phyloP scores from a whole-genome alignment of 2,888 invertebrate species.

The Charanyca ferruginea region DNA sequence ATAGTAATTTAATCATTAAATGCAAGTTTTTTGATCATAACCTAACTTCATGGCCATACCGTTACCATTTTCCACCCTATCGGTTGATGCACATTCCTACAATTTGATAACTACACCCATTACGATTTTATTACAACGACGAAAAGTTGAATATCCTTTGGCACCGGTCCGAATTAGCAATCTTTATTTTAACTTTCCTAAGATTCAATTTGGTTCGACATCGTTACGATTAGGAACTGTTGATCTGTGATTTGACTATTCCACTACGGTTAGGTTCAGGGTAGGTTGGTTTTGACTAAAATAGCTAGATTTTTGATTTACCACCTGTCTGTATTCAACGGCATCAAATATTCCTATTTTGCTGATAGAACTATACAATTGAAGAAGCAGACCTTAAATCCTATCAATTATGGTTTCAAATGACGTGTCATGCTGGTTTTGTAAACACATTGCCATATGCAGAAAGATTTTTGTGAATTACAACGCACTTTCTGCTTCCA shows the following conservation, averaged over 20 bases:
- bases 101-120: constrained; percentile 30
- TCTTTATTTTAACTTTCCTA: not conserved
- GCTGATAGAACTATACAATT: no score
- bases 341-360: no score
- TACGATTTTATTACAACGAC: not conserved
- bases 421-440: no score
- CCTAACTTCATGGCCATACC: constrained; percentile 58
- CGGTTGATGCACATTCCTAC: constrained; percentile 48
- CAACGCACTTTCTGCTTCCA: no score
- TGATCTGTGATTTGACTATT: constrained; percentile 47
- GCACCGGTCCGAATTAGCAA: not conserved
- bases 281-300: no score
- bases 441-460: no score
- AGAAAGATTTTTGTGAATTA: no score
- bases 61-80: constrained; percentile 46
- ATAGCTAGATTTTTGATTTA: no score
- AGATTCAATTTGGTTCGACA: constrained; percentile 21
- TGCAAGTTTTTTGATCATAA: not conserved
- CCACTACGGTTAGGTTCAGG: constrained; percentile 9
- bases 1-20: no score
- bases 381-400: no score
- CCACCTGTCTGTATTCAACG: no score
- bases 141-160: constrained; percentile 40
- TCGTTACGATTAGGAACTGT: constrained; percentile 20
- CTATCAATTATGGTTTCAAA: no score